Evolutionary conservation across 37 sponge, comb jelly and placozoan species (phyloP), one percentile per base, ranked within the genome.

Genomic region (Amphimedon queenslandica): DNA sequence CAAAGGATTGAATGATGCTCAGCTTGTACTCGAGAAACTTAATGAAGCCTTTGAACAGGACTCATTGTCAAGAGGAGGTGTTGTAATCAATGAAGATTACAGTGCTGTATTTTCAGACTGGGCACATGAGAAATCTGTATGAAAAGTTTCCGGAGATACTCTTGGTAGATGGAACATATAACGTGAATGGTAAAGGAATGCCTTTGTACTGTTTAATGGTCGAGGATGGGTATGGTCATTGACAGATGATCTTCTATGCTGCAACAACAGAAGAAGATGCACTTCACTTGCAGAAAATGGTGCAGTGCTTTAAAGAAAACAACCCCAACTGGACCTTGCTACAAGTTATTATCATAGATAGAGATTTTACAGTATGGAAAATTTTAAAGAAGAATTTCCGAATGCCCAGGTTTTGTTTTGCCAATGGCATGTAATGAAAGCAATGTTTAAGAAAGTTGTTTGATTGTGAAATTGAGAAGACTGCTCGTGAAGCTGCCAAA

Each of bases 111-210:
- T 25, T 70, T 63, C 30, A 60, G 27, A 35, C 42, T 32, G 25
- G 64, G 2, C 35, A 42, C 28, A 77, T 77, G 78, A 0, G 21
- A 32, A 3, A 67, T 5, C 37, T 67, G 57, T 67, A 47, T 53
- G 23, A 51, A 23, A 77, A 77, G 58, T 77, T 77, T 66, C 78
- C 78, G 42, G 78, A 77, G 33, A 77, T 77, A 35, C n/a, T 77
- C 51, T 43, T 77, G 30, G 51, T 77, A 51, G 69, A 66, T 67
- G 78, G 57, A 40, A 77, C 69, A 29, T 77, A 77, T 33, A 67
- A 77, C 31, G 57, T 66, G 2, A 77, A 77, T 37, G 6, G 37
- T 51, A 3, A 66, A 42, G 78, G 78, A 24, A 77, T 77, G 69
- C 78, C 78, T 27, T 55, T 77, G 37, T 55, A 67, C 18, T 77